These are phyloP conservation scores for Clarias fuscus DNA, from an alignment of 2,797 vertebrate species.

Conservation along the genomic window DNA sequence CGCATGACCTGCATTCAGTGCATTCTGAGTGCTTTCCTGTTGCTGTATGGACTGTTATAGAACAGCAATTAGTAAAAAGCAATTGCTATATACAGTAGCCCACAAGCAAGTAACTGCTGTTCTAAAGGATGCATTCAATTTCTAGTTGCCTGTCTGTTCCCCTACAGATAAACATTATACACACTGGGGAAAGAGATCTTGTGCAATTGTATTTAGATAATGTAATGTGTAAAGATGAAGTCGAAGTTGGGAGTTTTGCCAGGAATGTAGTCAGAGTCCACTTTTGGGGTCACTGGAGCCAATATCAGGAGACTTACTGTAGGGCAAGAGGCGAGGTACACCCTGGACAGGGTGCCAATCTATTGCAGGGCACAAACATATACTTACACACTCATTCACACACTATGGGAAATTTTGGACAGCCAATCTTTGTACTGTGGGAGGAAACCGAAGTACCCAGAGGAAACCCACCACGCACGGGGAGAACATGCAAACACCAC, in stretches of 20 bases:
- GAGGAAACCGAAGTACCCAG: too few species aligned
- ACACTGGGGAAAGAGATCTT: background rate
- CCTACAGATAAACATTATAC: background rate
- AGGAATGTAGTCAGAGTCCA: background rate
- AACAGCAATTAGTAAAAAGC: background rate
- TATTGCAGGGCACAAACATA: too few species aligned
- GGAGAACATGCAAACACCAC: too few species aligned
- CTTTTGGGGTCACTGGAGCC: background rate
- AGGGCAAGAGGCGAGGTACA: too few species aligned
- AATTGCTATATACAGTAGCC: background rate
- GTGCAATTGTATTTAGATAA: background rate
- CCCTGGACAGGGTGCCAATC: too few species aligned
- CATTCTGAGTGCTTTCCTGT: background rate
- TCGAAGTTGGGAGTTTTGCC: background rate
- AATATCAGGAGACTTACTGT: too few species aligned
- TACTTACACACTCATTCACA: too few species aligned
- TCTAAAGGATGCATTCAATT: constrained; percentile 1
- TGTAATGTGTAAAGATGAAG: background rate
- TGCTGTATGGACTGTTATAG: background rate
- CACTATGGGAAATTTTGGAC: too few species aligned
- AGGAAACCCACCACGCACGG: too few species aligned
- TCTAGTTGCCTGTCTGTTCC: background rate
- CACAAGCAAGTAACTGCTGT: background rate
- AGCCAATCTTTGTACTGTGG: too few species aligned
- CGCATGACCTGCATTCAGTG: background rate